Base-by-base conservation (phyloP, 2,113 vertebrate species). In the Oxygymnocypris stewartii region DNA sequence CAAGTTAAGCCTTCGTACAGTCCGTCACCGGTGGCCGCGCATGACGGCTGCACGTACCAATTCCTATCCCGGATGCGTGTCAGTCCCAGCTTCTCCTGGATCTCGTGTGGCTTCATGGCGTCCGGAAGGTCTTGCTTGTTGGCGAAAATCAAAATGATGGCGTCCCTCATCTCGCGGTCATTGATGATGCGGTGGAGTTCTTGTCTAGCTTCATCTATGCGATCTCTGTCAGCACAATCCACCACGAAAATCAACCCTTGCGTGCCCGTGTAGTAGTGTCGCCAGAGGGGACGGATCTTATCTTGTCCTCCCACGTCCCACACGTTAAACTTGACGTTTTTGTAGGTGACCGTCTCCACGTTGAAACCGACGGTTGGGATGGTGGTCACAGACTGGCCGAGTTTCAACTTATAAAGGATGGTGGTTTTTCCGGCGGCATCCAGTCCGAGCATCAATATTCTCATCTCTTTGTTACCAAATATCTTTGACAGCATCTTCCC, bases 21-120 rank as follows among this genome's bases (percentile, higher is more conserved):
- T 96, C 98, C 98, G 65, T 99, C 98, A 89, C 98, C 98, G 47
- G 97, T 96, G 89, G 97, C 99, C 61, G 98, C 98, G 94, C 98
- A 99, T 88, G 98, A 99, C 89, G 98, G 98, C 96, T 99, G 98
- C 95, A 99, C 98, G 91, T 99, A 99, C 98, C 98, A 99, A 97
- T 99, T 99, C 94, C 98, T 97, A 96, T 99, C 98, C 95, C 98
- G 94, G 93, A 99, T 99, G 71, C 98, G 97, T 86, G 98, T 99
- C 95, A 99, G 96, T 91, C 98, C 98, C 91, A 99, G 95, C 96
- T 99, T 99, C 94, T 99, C 98, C 91, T 99, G 98, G 93, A 99
- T 99, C 93, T 99, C 98, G 1, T 99, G 98, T 35, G 98, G 98
- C 94, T 99, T 99, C 98, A 99, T 99, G 94, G 98, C 97, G 87